Conservation (phyloP, 2,113 vertebrate species). For the Carollia perspicillata region DNA sequence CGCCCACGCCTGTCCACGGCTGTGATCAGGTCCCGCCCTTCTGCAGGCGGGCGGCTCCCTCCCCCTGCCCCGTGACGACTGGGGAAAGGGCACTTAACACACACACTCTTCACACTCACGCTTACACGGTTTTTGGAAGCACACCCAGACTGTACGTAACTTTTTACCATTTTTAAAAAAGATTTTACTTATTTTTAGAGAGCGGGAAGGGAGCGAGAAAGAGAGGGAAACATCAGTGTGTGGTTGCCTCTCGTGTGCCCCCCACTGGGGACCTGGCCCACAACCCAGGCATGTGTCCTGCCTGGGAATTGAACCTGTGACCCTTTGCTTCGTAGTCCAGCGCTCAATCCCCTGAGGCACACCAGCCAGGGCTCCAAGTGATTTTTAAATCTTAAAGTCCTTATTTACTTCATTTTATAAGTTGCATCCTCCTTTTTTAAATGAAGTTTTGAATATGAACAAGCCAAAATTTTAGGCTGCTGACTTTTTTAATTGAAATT, state of each 20-base stretch:
- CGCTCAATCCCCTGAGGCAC: background rate
- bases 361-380: background rate
- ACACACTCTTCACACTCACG: background rate
- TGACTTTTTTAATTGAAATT: background rate
- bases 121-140: background rate
- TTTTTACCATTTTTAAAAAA: too few relatives aligned
- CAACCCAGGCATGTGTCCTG: too few relatives aligned
- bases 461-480: background rate
- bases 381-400: background rate
- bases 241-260: too few relatives aligned
- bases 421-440: background rate
- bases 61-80: background rate
- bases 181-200: too few relatives aligned
- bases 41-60: background rate
- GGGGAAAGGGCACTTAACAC: background rate
- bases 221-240: too few relatives aligned
- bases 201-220: too few relatives aligned
- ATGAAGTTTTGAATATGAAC: background rate
- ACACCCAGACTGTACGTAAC: background rate
- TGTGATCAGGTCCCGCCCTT: background rate
- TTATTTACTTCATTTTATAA: background rate
- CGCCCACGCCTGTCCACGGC: background rate
- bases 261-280: too few relatives aligned
- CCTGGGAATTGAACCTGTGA: too few relatives aligned
- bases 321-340: too few relatives aligned